These are phyloP conservation scores for Nowickia ferox DNA, from an alignment of 2,888 invertebrate species.

Conservation along the genomic window DNA sequence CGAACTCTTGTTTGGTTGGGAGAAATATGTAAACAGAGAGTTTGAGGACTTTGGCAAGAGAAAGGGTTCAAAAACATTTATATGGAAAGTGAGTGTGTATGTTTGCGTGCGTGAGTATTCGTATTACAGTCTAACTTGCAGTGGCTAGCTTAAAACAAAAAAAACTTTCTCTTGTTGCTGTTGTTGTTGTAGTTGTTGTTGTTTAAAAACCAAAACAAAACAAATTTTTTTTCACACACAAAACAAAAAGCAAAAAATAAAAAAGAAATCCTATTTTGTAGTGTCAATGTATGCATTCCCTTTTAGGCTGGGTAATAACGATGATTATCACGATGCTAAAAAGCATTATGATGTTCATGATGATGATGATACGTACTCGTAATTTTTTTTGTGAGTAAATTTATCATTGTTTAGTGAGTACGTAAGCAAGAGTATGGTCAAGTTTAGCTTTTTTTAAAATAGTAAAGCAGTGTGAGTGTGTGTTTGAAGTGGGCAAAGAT, in stretches of 20 bases:
- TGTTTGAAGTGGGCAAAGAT: constrained; percentile 18
- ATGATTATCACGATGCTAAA: constrained; percentile 11
- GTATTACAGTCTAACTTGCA: background rate
- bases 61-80: constrained; percentile 27
- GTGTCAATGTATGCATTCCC: constrained; percentile 4
- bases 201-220: constrained; percentile 58
- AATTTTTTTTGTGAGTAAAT: constrained; percentile 25
- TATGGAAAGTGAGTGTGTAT: background rate
- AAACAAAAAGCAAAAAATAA: background rate
- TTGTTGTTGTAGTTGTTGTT: constrained; percentile 28
- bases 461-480: background rate
- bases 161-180: constrained; percentile 2
- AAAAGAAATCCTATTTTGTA: constrained; percentile 10
- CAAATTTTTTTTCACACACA: background rate
- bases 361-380: too few species aligned
- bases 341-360: constrained; percentile 16
- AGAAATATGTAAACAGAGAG: background rate
- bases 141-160: background rate
- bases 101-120: background rate
- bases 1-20: background rate
- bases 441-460: constrained; percentile 40
- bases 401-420: constrained; percentile 44
- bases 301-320: constrained; percentile 15
- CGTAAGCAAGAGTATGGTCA: constrained; percentile 41
- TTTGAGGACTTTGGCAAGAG: background rate